A percentile compares a stretch with the other conserved stretches of the same genome.
These are phyloP conservation scores for Macroteleia sp. DNA, from an alignment of 2,888 invertebrate species.

Conservation along the genomic window DNA sequence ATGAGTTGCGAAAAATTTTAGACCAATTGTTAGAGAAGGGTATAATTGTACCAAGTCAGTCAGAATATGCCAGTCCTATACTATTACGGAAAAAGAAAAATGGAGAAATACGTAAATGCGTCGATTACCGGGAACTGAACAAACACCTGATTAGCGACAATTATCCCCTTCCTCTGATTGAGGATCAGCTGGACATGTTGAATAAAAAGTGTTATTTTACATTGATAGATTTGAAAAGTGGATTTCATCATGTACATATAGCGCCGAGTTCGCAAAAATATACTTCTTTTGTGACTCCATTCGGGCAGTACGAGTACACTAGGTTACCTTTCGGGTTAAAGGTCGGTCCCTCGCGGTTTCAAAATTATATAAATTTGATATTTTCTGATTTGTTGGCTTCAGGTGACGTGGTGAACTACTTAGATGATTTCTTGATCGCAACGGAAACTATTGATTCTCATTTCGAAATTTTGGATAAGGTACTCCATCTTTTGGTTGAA, in stretches of 20 bases:
- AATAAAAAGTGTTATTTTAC: too few species aligned
- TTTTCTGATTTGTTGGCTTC: not conserved
- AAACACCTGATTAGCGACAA: conserved; percentile 18
- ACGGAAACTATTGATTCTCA: not conserved
- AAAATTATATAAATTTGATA: not conserved
- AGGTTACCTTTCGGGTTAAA: too few species aligned
- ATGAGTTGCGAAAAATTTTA: not conserved
- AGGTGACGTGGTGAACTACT: not conserved
- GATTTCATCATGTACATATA: too few species aligned
- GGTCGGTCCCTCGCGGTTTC: not conserved
- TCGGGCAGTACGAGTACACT: too few species aligned
- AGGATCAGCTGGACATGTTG: too few species aligned
- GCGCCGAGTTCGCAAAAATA: too few species aligned
- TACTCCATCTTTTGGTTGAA: too few species aligned
- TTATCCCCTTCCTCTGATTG: not conserved
- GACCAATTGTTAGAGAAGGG: not conserved
- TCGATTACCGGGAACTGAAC: conserved; percentile 1
- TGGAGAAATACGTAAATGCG: conserved; percentile 12
- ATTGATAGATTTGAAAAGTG: not conserved
- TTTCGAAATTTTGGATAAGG: not conserved
- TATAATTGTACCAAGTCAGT: conserved; percentile 1
- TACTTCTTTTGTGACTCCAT: too few species aligned
- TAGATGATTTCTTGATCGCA: not conserved
- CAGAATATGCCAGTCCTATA: conserved; percentile 18
- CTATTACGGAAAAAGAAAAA: conserved; percentile 7